phyloP scores from a whole-genome alignment of 2,888 invertebrate species.

The Rhamnusium bicolor region DNA sequence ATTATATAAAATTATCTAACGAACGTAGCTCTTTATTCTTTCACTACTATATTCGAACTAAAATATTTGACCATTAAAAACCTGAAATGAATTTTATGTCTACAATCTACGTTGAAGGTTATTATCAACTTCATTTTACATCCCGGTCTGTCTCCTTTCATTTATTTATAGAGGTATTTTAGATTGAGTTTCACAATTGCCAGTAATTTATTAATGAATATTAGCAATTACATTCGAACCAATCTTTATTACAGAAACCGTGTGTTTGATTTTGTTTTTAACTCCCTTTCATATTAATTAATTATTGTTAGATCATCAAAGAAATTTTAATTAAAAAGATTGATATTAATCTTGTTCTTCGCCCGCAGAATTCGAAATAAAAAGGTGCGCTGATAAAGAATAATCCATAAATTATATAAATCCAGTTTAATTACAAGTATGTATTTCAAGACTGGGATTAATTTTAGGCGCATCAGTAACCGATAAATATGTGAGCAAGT shows the following conservation, averaged over 20 bases:
- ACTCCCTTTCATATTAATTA: constrained; percentile 37
- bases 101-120: constrained; percentile 65
- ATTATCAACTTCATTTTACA: constrained; percentile 64
- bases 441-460: neutral
- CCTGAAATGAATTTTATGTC: constrained; percentile 66
- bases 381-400: neutral
- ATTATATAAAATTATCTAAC: constrained; percentile 57
- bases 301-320: constrained; percentile 45
- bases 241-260: constrained; percentile 49
- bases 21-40: constrained; percentile 59
- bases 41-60: constrained; percentile 62
- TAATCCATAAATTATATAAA: neutral
- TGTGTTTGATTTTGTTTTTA: constrained; percentile 39
- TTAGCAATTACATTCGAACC: constrained; percentile 56
- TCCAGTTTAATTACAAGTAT: neutral
- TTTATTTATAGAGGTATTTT: constrained; percentile 61
- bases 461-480: neutral
- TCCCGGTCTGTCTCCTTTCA: constrained; percentile 60
- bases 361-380: neutral
- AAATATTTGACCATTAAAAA: constrained; percentile 65
- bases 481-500: neutral
- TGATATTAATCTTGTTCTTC: neutral
- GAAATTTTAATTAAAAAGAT: constrained; percentile 47
- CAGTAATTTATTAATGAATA: constrained; percentile 61
- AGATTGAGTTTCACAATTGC: constrained; percentile 59